Conservation (phyloP, 2,797 vertebrate genomes). For the Sparidentex hasta region DNA sequence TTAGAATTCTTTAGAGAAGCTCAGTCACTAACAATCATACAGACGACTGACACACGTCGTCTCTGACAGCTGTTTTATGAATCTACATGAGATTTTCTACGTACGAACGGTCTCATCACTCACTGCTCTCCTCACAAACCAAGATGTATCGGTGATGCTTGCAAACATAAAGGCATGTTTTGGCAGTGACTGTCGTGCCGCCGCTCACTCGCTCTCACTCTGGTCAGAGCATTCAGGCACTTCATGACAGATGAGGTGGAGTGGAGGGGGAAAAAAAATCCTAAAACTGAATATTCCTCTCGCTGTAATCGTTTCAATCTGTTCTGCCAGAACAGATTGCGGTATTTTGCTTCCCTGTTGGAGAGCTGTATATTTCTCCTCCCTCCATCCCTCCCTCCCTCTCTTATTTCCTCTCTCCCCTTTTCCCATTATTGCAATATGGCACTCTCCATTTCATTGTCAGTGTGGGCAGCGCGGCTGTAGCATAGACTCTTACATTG, state of each 20-base stretch:
- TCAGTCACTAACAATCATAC: no score
- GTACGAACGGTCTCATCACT: background rate
- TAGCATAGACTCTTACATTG: slow-evolving; percentile 47
- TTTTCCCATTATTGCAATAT: slow-evolving; percentile 69
- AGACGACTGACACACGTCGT: background rate
- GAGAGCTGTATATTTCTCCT: slow-evolving; percentile 63
- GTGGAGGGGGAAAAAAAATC: slow-evolving; percentile 11
- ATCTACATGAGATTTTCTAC: background rate
- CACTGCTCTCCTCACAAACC: slow-evolving; percentile 20
- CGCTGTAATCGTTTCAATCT: slow-evolving; percentile 80
- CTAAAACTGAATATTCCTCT: slow-evolving; percentile 72
- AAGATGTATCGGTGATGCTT: slow-evolving; percentile 39
- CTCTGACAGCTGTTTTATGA: background rate
- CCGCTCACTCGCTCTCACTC: slow-evolving; percentile 30
- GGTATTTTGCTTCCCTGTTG: slow-evolving; percentile 76
- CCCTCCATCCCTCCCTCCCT: slow-evolving; percentile 43
- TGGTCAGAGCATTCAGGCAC: slow-evolving; percentile 55
- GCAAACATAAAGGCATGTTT: slow-evolving; percentile 27
- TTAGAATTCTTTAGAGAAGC: no score
- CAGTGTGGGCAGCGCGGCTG: slow-evolving; percentile 55
- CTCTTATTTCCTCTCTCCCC: slow-evolving; percentile 33
- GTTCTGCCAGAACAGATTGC: slow-evolving; percentile 81
- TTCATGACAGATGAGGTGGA: slow-evolving; percentile 66
- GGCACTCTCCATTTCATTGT: slow-evolving; percentile 75
- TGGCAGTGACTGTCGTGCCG: slow-evolving; percentile 22